Conservation (phyloP, 2,797 vertebrate genomes). For the Synaphobranchus kaupii region DNA sequence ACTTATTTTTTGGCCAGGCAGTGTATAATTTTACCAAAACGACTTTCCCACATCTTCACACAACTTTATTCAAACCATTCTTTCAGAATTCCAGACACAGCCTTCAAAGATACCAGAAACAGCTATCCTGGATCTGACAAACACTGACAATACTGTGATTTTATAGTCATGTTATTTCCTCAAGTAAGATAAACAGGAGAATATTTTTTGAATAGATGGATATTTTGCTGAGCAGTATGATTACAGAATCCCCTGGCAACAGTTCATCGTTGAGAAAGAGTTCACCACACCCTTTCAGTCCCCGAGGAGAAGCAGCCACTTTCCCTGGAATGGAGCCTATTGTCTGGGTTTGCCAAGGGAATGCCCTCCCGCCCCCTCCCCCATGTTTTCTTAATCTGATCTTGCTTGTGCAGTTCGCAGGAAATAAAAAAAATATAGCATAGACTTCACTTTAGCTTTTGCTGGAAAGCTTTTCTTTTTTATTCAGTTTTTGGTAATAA, state of each 20-base stretch:
- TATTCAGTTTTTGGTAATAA: background rate
- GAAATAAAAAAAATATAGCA: background rate
- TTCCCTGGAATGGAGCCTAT: background rate
- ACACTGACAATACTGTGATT: background rate
- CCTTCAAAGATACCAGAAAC: background rate
- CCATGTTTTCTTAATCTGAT: background rate
- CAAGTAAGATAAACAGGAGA: background rate
- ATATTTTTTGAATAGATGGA: background rate
- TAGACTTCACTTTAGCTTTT: background rate
- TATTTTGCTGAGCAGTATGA: background rate
- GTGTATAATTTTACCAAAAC: background rate
- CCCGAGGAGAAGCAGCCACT: background rate
- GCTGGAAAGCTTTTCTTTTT: background rate
- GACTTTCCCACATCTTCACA: background rate
- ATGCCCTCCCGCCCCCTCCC: background rate
- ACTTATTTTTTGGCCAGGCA: too few species aligned
- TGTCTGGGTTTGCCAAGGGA: conserved; percentile 9
- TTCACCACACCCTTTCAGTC: background rate
- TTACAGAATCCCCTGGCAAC: background rate
- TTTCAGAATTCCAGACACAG: background rate
- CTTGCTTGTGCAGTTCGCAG: background rate
- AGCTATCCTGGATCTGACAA: background rate
- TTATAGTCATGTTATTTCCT: background rate
- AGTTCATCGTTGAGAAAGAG: background rate
- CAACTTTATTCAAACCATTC: background rate